Percentiles rank a stretch among this genome's conserved stretches.
Conservation (phyloP, 37 sponge, comb jelly and placozoan genomes). For the Agelas oroides region DNA sequence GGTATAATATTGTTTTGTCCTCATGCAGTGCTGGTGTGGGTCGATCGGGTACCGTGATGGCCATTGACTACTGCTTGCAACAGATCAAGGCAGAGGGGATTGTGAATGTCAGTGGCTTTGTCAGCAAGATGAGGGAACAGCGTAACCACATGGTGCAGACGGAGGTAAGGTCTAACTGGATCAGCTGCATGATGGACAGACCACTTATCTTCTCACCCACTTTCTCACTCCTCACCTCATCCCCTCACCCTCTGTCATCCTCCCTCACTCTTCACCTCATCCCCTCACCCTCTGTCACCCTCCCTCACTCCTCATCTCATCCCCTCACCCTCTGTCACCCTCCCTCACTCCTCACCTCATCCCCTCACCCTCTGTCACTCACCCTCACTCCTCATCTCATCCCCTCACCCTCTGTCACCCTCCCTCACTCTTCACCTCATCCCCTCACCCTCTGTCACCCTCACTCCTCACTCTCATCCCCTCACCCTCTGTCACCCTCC, state of each 20-base stretch:
- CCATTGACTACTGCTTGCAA: conserved; percentile 73
- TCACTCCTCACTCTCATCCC: too few species aligned
- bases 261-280: too few species aligned
- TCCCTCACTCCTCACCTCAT: background rate
- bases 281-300: too few species aligned
- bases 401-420: too few species aligned
- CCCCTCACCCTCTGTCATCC: too few species aligned
- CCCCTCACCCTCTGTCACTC: background rate
- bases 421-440: background rate
- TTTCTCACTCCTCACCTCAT: background rate
- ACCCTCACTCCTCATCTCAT: background rate
- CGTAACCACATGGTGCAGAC: conserved; percentile 85
- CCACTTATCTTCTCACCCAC: background rate
- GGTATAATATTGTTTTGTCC: background rate
- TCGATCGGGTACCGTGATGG: conserved; percentile 73
- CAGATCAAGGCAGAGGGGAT: conserved; percentile 47
- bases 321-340: too few species aligned
- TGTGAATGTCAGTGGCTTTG: conserved; percentile 66
- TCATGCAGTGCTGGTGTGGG: conserved; percentile 84
- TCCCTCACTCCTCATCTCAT: too few species aligned
- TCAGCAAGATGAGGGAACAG: conserved; percentile 68
- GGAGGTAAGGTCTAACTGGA: conserved; percentile 23
- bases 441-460: too few species aligned
- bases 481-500: too few species aligned
- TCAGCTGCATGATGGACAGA: background rate